Percentiles rank a stretch among this genome's conserved stretches.
These are phyloP conservation scores for Lottia gigantea DNA, from an alignment of 2,888 invertebrate genomes.

Conservation along the genomic window DNA sequence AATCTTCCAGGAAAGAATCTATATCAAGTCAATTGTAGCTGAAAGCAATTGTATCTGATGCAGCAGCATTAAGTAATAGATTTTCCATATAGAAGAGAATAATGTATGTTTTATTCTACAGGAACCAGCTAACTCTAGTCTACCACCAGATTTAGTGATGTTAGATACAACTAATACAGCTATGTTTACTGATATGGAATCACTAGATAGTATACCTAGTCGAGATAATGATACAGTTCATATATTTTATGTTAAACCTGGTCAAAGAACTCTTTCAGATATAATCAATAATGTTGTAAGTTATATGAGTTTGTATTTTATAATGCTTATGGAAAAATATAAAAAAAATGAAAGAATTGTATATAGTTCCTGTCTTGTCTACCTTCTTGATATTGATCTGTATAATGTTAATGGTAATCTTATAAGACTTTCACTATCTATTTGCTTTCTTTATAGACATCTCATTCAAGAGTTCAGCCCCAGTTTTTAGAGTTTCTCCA, in stretches of 20 bases:
- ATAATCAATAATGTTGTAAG: constrained; percentile 83
- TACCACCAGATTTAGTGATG: constrained; percentile 75
- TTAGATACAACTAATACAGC: constrained; percentile 79
- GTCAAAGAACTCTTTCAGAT: constrained; percentile 81
- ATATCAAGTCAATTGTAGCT: too few species aligned
- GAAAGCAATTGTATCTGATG: too few species aligned
- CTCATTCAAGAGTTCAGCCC: constrained; percentile 67
- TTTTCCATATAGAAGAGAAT: too few species aligned
- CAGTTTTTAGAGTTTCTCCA: constrained; percentile 74
- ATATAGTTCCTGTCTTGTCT: not conserved
- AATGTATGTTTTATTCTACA: constrained; percentile 23
- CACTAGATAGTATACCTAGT: constrained; percentile 86
- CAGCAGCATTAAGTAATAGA: too few species aligned
- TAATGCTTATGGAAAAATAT: too few species aligned
- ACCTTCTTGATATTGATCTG: too few species aligned
- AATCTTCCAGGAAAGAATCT: too few species aligned
- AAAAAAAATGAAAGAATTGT: too few species aligned
- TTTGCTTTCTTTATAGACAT: constrained; percentile 61
- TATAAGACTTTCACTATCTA: too few species aligned
- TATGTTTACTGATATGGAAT: constrained; percentile 83
- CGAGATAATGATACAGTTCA: constrained; percentile 92
- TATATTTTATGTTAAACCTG: constrained; percentile 91
- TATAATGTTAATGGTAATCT: too few species aligned
- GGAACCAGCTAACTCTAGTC: constrained; percentile 61
- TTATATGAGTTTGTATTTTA: too few species aligned